A percentile compares a stretch with the other conserved stretches of the same genome.
phyloP scores from a whole-genome alignment of 1,140 invertebrate genomes.

The Habropoda laboriosa region DNA sequence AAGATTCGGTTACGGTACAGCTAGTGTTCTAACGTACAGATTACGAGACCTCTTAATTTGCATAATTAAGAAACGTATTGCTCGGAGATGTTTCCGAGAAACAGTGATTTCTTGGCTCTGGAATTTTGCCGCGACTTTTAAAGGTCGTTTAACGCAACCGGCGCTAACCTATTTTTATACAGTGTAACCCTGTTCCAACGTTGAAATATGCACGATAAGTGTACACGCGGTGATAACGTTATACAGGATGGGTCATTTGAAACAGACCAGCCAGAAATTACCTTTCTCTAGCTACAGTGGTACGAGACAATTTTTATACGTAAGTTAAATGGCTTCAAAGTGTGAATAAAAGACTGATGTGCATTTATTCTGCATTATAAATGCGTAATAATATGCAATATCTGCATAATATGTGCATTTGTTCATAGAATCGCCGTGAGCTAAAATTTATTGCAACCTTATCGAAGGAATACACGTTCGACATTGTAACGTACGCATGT shows the following conservation, averaged over 20 bases:
- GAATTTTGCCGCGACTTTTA: neutral
- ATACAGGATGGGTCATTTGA: no score
- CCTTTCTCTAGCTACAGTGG: no score
- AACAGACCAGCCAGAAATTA: no score
- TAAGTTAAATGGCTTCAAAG: no score
- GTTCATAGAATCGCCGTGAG: no score
- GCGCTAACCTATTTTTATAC: neutral
- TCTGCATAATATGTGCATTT: no score
- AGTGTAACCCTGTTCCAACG: neutral
- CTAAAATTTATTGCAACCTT: constrained; percentile 15
- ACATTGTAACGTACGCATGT: neutral
- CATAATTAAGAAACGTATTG: constrained; percentile 23
- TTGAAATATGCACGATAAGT: neutral
- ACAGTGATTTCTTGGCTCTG: neutral
- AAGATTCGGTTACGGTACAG: neutral
- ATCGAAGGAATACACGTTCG: constrained; percentile 2
- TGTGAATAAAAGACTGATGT: no score
- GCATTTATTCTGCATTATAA: no score
- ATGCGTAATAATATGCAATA: no score
- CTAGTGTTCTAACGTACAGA: constrained; percentile 4
- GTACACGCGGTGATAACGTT: no score
- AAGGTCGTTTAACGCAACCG: neutral
- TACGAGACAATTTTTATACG: no score
- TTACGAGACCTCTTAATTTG: constrained; percentile 21
- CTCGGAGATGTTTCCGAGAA: constrained; percentile 31